Percentiles rank a stretch among this genome's conserved stretches.
Evolutionary conservation across 2,888 invertebrate species (phyloP).

Genomic region (Lasioglossum oenotherae): DNA sequence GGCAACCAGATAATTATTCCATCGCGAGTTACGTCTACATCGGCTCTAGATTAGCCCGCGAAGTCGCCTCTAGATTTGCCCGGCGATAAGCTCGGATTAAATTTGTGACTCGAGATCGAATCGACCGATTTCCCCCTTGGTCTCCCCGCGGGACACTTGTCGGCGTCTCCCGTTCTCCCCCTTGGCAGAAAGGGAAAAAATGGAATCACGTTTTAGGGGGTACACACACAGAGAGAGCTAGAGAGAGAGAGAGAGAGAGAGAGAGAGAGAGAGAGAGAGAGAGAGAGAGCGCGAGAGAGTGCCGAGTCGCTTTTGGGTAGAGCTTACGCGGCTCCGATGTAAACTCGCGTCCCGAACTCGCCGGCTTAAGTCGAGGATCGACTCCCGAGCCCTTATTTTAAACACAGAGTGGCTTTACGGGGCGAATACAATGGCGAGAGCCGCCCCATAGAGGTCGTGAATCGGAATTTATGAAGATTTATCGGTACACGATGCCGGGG

Average conservation of each 20-base stretch:
- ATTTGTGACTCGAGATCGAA: conserved; percentile 5
- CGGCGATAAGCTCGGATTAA: conserved; percentile 7
- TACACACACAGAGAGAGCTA: background rate
- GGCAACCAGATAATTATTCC: conserved; percentile 4
- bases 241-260: background rate
- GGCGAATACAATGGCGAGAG: conserved; percentile 53
- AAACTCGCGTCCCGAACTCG: conserved; percentile 49
- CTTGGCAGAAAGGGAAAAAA: conserved; percentile 2
- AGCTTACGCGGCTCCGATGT: conserved; percentile 52
- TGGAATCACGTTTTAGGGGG: conserved; percentile 32
- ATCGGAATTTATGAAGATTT: conserved; percentile 66
- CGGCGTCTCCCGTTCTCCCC: background rate
- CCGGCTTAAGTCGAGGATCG: conserved; percentile 63
- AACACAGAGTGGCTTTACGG: conserved; percentile 61
- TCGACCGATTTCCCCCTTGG: background rate
- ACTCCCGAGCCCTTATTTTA: conserved; percentile 61
- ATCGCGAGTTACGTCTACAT: conserved; percentile 12
- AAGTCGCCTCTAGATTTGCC: background rate
- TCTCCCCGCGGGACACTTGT: conserved; percentile 9
- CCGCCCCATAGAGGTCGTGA: conserved; percentile 48
- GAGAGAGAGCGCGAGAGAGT: background rate
- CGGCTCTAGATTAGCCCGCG: conserved; percentile 5
- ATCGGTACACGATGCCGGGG: conserved; percentile 51
- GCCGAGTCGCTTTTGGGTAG: conserved; percentile 43
- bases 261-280: background rate